Percentiles rank a stretch among this genome's conserved stretches.
phyloP scores from a whole-genome alignment of 2,888 invertebrate genomes.

The Diarsia dahlii region DNA sequence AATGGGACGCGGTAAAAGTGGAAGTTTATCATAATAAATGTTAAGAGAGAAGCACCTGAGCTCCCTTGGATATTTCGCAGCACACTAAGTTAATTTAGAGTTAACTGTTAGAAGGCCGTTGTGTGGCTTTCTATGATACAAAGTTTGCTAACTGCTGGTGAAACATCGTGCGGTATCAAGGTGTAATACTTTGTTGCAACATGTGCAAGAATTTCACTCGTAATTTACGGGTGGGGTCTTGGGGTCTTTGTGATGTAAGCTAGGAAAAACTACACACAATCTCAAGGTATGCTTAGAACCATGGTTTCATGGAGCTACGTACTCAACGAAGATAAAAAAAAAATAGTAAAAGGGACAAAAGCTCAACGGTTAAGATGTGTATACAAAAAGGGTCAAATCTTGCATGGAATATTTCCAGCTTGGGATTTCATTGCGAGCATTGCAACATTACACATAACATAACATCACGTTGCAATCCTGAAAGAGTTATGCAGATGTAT shows the following conservation, averaged over 20 bases:
- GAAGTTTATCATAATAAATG: conserved; percentile 80
- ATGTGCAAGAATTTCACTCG: conserved; percentile 46
- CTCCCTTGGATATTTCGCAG: conserved; percentile 67
- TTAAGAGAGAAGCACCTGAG: conserved; percentile 77
- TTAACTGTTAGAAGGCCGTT: conserved; percentile 55
- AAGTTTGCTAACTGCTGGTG: conserved; percentile 59
- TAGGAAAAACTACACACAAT: conserved; percentile 18
- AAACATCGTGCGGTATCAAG: conserved; percentile 51
- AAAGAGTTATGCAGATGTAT: too few relatives aligned
- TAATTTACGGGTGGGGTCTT: conserved; percentile 23
- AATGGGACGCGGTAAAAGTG: conserved; percentile 73
- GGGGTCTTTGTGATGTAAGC: conserved; percentile 3
- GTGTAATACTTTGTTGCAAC: conserved; percentile 47
- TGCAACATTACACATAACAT: too few relatives aligned
- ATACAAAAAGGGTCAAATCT: background rate
- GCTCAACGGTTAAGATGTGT: too few relatives aligned
- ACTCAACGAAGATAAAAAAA: too few relatives aligned
- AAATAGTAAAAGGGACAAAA: background rate
- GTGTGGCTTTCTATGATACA: conserved; percentile 57
- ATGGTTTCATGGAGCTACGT: background rate
- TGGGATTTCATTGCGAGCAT: too few relatives aligned
- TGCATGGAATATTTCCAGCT: background rate
- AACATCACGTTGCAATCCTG: too few relatives aligned
- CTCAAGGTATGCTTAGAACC: background rate
- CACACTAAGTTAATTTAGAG: conserved; percentile 70